Base-by-base conservation (phyloP, 35 echinoderm and acorn worm species). In the Ophiothrix spiculata region DNA sequence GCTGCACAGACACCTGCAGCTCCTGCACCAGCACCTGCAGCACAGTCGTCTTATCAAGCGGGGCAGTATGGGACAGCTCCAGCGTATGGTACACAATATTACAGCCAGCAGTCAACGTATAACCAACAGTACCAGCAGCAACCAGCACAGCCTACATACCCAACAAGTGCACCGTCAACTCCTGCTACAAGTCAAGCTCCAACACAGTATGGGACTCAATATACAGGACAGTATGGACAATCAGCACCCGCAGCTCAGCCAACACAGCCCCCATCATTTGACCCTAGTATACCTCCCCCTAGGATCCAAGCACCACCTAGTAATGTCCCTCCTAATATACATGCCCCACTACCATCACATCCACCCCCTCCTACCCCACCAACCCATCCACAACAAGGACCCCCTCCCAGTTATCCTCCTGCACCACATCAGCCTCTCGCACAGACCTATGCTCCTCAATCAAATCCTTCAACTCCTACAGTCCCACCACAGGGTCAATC, bases 331-430 rank as follows among this genome's bases (percentile, higher is more conserved):
- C 86, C 86, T 56, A 69, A 35, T 38, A 88, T 88, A 56, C 56
- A 39, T 60, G 33, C 40, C 25, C 84, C 80, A 0, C 90, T 85
- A 39, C 85, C 90, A 10, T 16, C 40, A n/a, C 56, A 74, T 33
- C 63, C 78, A 54, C 40, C 81, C 28, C 77, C 87, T 25, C n/a
- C n/a, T n/a, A n/a, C n/a, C n/a, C 83, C 39, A 1, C 75, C 74
- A 89, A 76, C 38, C 69, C 41, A 38, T 35, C 35, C 34, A 23
- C 54, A 64, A 78, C 73, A n/a, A n/a, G n/a, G n/a, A 17, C 81
- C 93, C 21, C 75, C 77, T 28, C 36, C 85, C 17, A 84, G 40
- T 69, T 85, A 88, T 49, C 63, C 88, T 6, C 92, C 81, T 46
- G 42, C 75, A 1, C 81, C 56, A 79, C 85, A 32, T 32, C 45